These are phyloP conservation scores for Phaethornis superciliosus DNA, from an alignment of 2,113 vertebrate genomes.

Conservation along the genomic window DNA sequence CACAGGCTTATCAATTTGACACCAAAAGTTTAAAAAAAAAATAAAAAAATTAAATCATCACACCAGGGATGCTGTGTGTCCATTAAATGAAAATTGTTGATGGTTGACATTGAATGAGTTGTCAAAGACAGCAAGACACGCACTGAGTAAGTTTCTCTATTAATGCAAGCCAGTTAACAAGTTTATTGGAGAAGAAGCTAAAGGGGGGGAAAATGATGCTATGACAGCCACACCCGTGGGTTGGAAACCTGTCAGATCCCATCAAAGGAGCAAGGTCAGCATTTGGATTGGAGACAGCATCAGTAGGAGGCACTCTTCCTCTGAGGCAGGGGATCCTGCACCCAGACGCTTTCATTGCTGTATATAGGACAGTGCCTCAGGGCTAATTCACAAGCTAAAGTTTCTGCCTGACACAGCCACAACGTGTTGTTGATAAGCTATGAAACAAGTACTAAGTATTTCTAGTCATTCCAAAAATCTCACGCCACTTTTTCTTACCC, in stretches of 20 bases:
- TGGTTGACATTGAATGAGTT: conserved; percentile 56
- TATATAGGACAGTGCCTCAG: conserved; percentile 63
- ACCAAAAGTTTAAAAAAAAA: conserved; percentile 55
- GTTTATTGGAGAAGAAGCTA: conserved; percentile 63
- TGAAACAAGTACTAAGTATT: conserved; percentile 56
- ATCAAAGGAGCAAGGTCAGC: conserved; percentile 26
- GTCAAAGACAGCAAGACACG: conserved; percentile 46
- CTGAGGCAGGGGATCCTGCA: conserved; percentile 62
- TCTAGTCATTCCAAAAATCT: conserved; percentile 43
- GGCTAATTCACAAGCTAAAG: conserved; percentile 64
- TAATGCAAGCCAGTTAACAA: conserved; percentile 57
- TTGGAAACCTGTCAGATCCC: conserved; percentile 60
- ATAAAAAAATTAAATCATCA: conserved; percentile 4
- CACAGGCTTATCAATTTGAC: conserved; percentile 67
- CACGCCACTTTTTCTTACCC: neutral
- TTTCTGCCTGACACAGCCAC: conserved; percentile 52
- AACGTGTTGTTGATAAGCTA: conserved; percentile 66
- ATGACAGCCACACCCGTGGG: conserved; percentile 64
- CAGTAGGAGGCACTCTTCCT: conserved; percentile 70
- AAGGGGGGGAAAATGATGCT: conserved; percentile 44
- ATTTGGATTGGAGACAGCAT: conserved; percentile 47
- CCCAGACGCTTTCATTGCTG: neutral
- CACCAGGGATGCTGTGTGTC: conserved; percentile 36
- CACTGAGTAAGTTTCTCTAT: conserved; percentile 40
- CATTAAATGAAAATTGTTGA: conserved; percentile 62